Base-by-base conservation (phyloP, 2,888 invertebrate genomes). In the Chirona hameri region DNA sequence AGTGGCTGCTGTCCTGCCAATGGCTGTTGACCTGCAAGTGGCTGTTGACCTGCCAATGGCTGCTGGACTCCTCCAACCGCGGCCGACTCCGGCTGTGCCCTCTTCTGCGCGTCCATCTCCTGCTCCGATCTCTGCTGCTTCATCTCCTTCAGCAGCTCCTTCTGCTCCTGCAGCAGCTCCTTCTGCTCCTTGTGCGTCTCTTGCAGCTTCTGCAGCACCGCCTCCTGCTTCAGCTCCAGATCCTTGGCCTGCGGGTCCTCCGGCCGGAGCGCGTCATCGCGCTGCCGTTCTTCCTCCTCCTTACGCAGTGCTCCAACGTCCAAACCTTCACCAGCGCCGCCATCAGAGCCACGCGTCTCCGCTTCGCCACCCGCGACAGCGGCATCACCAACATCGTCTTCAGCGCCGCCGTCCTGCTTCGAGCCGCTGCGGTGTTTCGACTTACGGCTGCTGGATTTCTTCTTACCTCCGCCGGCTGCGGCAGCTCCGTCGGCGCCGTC, bases 161-260 rank as follows among this genome's bases (percentile, higher is more conserved):
- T 85, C 82, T 84, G 84, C 65, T 84, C 84, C 18, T 83, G 84
- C 2, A 85, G 81, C 65, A 85, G 82, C 57, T 83, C 69, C 81
- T 84, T 82, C 81, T 85, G 85, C 65, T 84, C 84, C 72, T 84
- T 82, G 60, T 84, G 83, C 81, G 84, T 84, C 55, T 83, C 84
- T 79, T 84, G 84, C 69, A 85, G 84, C 72, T 84, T 83, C 76
- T 85, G 57, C 60, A 85, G 81, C 46, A 85, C 31, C 29, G 82
- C 81, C 57, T 83, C 84, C 72, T 85, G 84, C 79, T 84, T 84
- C 31, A 79, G 65, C 48, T 84, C 83, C 27, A 79, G n/a, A n/a
- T 69, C 55, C 79, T 60, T 79, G 18, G 27, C 57, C 27, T 52
- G 82, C 18, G 52, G 82, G 29, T 55, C 72, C 29, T 83, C 83